phyloP scores from a whole-genome alignment of 37 sponge, comb jelly and placozoan species.

The Spongia lamella region DNA sequence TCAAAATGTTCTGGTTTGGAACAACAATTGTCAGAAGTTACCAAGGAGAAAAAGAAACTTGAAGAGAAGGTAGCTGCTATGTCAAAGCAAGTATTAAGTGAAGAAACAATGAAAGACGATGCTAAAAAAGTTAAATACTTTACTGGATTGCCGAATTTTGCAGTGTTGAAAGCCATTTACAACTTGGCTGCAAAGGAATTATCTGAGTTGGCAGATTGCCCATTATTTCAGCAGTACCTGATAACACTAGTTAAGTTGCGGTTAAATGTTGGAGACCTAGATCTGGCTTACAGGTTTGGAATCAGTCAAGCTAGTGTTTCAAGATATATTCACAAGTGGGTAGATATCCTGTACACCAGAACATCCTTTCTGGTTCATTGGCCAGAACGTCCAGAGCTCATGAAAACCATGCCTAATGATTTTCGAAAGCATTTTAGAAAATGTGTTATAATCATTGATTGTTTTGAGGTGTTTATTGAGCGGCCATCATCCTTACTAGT shows the following conservation, averaged over 20 bases:
- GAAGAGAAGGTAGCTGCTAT: conserved; percentile 5
- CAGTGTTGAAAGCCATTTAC: conserved; percentile 4
- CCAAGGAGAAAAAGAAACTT: neutral
- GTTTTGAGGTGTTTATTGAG: conserved; percentile 34
- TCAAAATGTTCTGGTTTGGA: conserved; percentile 10
- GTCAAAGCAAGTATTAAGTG: neutral
- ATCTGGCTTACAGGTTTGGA: conserved; percentile 32
- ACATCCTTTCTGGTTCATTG: neutral
- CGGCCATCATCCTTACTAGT: conserved; percentile 19
- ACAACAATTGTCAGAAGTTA: neutral
- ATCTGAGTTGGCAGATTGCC: no score
- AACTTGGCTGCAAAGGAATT: neutral
- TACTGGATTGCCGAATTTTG: conserved; percentile 20
- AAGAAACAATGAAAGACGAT: conserved; percentile 14
- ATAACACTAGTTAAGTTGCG: conserved; percentile 48
- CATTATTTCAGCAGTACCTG: conserved; percentile 44
- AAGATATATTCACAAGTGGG: conserved; percentile 2
- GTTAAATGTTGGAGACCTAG: conserved; percentile 10
- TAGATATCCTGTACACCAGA: conserved; percentile 6
- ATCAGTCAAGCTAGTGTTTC: conserved; percentile 13
- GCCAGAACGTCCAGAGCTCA: neutral
- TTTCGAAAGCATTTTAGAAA: conserved; percentile 8
- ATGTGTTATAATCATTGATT: conserved; percentile 30
- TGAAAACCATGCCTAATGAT: neutral
- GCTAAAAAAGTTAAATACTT: conserved; percentile 27